Percentiles rank a stretch among this genome's conserved stretches.
Conservation (phyloP, 2,888 invertebrate species). For the Torymus tubicola region DNA sequence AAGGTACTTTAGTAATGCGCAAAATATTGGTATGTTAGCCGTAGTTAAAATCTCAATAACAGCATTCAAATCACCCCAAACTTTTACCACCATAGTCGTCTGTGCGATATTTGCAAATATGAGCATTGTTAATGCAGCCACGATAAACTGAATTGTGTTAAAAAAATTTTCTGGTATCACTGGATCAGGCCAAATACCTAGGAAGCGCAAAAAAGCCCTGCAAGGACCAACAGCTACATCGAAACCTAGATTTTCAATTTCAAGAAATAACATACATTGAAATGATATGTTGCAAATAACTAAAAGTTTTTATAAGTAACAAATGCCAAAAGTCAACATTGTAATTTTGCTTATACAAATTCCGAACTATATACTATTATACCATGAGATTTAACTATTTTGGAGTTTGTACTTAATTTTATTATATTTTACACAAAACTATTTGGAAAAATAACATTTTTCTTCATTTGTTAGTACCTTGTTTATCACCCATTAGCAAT, state of each 20-base stretch:
- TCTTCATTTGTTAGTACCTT: conserved; percentile 4
- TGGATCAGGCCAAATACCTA: conserved; percentile 62
- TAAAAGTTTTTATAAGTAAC: not conserved
- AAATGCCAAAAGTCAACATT: no score
- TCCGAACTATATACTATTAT: no score
- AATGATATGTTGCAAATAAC: not conserved
- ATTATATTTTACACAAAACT: no score
- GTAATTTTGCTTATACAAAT: no score
- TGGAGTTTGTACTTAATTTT: no score
- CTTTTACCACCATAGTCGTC: conserved; percentile 28
- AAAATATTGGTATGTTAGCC: conserved; percentile 36
- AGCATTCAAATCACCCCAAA: conserved; percentile 39
- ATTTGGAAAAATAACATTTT: no score
- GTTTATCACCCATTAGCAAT: conserved; percentile 13
- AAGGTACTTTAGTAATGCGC: conserved; percentile 39
- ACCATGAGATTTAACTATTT: no score
- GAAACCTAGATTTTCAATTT: conserved; percentile 12
- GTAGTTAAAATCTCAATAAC: conserved; percentile 46
- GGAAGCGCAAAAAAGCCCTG: conserved; percentile 55
- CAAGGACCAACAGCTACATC: conserved; percentile 41
- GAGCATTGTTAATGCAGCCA: conserved; percentile 25
- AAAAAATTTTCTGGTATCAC: conserved; percentile 26
- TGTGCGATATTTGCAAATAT: conserved; percentile 42
- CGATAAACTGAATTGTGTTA: not conserved
- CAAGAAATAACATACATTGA: not conserved